phyloP scores from a whole-genome alignment of 2,797 vertebrate species.

The Ataeniobius toweri region DNA sequence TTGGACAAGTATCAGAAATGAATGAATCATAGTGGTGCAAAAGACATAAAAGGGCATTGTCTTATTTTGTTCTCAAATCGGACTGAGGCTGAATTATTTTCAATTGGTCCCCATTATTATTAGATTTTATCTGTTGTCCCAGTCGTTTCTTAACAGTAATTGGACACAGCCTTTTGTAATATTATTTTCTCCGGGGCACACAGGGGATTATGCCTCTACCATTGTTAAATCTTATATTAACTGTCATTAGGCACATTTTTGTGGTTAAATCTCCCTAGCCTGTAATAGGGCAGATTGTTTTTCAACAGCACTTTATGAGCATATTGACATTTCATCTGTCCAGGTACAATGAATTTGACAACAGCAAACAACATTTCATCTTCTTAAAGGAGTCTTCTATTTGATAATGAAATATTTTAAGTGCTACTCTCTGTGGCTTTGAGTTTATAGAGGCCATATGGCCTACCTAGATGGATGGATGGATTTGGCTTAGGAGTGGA shows the following conservation, averaged over 20 bases:
- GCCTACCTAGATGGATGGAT: neutral
- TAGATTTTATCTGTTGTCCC: neutral
- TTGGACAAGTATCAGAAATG: slow-evolving; percentile 31
- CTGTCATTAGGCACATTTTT: neutral
- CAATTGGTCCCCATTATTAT: neutral
- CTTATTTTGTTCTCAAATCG: slow-evolving; percentile 34
- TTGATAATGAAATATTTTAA: neutral
- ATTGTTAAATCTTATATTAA: neutral
- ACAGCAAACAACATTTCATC: neutral
- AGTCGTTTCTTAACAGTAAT: neutral
- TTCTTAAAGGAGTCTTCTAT: neutral
- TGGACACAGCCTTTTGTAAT: neutral
- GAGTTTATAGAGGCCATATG: neutral
- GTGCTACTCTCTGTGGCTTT: neutral
- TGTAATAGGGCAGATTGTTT: neutral
- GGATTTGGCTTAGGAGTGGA: slow-evolving; percentile 24
- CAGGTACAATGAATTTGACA: neutral
- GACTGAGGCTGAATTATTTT: neutral
- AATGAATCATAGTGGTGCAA: slow-evolving; percentile 35
- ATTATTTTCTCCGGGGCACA: neutral
- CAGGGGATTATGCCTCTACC: neutral
- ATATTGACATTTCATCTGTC: neutral
- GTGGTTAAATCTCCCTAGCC: neutral
- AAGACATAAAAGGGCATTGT: slow-evolving; percentile 35
- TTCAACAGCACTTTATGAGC: neutral